Base-by-base conservation (phyloP, 2,888 invertebrate genomes). In the Galeruca laticollis region DNA sequence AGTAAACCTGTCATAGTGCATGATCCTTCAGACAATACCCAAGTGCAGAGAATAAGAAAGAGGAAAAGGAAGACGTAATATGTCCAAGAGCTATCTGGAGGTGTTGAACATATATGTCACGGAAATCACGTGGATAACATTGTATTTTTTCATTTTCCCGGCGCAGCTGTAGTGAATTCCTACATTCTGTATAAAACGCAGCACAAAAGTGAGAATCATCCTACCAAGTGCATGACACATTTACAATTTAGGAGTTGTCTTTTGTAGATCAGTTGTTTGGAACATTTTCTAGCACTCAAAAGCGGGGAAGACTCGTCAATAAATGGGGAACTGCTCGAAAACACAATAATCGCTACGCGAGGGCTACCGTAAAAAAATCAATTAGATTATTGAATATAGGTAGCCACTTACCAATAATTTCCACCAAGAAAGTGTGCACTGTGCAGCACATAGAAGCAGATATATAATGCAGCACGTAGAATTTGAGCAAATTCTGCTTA, bases 71-170 rank as follows among this genome's bases (percentile, higher is more conserved):
- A n/a, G 57, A 57, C 37, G 57, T 68, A 40, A 47, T 47, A n/a
- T 68, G 68, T 57, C 68, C 63, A 37, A 52, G 6, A 20, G 59
- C 57, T 35, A 63, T 68, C 21, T 68, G 68, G 61, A n/a, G n/a
- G n/a, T n/a, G n/a, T n/a, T n/a, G n/a, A n/a, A n/a, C n/a, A n/a
- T n/a, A n/a, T n/a, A n/a, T n/a, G n/a, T n/a, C n/a, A n/a, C n/a
- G n/a, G n/a, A n/a, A n/a, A n/a, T n/a, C n/a, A n/a, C n/a, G n/a
- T n/a, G n/a, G n/a, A n/a, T n/a, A n/a, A n/a, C n/a, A n/a, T n/a
- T n/a, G n/a, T n/a, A n/a, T n/a, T n/a, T n/a, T n/a, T n/a, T n/a
- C n/a, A n/a, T n/a, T n/a, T n/a, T n/a, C n/a, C n/a, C n/a, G n/a
- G n/a, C n/a, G n/a, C n/a, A n/a, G n/a, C n/a, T n/a, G n/a, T n/a